Conservation (phyloP, 1,140 invertebrate species). For the Lanistes nyassanus region DNA sequence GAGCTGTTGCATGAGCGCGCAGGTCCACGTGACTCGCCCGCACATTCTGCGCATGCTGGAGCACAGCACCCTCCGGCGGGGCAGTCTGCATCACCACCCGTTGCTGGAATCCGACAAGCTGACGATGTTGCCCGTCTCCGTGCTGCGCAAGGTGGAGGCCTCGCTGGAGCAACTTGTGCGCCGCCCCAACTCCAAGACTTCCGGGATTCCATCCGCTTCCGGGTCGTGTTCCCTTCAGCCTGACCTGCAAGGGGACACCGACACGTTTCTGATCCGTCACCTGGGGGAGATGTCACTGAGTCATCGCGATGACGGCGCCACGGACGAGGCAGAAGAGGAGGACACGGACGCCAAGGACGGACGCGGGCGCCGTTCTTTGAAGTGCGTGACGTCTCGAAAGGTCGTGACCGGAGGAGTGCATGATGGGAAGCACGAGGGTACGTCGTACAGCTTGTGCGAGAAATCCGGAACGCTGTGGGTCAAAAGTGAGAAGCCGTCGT, state of each 20-base stretch:
- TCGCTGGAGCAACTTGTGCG: slow-evolving; percentile 1
- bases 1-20: slow-evolving; percentile 5
- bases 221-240: neutral
- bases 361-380: neutral
- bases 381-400: neutral
- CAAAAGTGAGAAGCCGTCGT: neutral
- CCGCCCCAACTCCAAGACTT: neutral
- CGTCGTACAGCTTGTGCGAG: neutral
- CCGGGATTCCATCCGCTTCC: too few species aligned
- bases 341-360: neutral
- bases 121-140: neutral
- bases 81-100: neutral
- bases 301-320: neutral
- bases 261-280: slow-evolving; percentile 4
- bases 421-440: too few species aligned
- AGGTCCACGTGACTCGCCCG: neutral
- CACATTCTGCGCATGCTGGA: slow-evolving; percentile 11
- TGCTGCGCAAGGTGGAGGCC: slow-evolving; percentile 5
- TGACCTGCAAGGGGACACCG: slow-evolving; percentile 7
- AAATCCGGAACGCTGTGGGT: neutral
- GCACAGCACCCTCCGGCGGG: neutral
- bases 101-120: slow-evolving; percentile 9
- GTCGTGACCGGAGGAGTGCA: too few species aligned
- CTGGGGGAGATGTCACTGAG: slow-evolving; percentile 11
- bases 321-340: neutral